Percentiles rank a stretch among this genome's conserved stretches.
Evolutionary conservation across 2,797 vertebrate species (phyloP).

Genomic region (Rhabdomys pumilio): DNA sequence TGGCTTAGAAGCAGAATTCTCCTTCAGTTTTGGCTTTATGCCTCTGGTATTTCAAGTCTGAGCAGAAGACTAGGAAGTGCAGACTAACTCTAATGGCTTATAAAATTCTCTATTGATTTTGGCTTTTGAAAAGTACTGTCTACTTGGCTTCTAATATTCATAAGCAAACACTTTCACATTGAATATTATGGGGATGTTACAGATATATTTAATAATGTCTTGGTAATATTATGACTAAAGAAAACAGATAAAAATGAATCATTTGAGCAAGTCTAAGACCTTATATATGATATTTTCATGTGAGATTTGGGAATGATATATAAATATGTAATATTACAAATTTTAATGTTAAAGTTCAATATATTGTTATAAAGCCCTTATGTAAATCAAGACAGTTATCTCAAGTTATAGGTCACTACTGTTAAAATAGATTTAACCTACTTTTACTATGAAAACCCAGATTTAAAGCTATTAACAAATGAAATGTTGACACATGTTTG

Average conservation of each 20-base stretch:
- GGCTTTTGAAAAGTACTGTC: constrained; percentile 20
- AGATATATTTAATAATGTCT: neutral
- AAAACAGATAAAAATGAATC: neutral
- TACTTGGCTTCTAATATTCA: constrained; percentile 23
- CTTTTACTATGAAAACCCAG: neutral
- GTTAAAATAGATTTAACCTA: neutral
- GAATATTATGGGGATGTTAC: constrained; percentile 13
- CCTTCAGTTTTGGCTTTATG: constrained; percentile 47
- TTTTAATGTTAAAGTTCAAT: neutral
- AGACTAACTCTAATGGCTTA: constrained; percentile 46
- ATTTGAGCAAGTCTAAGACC: neutral
- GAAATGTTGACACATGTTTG: neutral
- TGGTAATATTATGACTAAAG: neutral
- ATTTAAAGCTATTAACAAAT: neutral
- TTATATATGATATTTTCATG: neutral
- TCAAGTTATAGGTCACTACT: neutral
- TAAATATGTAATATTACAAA: neutral
- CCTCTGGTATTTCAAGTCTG: constrained; percentile 41
- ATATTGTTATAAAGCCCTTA: neutral
- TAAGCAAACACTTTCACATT: constrained; percentile 43
- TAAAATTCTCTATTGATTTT: constrained; percentile 57
- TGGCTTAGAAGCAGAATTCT: neutral
- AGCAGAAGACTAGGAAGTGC: constrained; percentile 5
- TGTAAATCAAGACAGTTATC: neutral
- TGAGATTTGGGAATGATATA: neutral